Percentiles rank a stretch among this genome's conserved stretches.
phyloP scores from a whole-genome alignment of 2,797 vertebrate genomes.

The Ammospiza maritima region DNA sequence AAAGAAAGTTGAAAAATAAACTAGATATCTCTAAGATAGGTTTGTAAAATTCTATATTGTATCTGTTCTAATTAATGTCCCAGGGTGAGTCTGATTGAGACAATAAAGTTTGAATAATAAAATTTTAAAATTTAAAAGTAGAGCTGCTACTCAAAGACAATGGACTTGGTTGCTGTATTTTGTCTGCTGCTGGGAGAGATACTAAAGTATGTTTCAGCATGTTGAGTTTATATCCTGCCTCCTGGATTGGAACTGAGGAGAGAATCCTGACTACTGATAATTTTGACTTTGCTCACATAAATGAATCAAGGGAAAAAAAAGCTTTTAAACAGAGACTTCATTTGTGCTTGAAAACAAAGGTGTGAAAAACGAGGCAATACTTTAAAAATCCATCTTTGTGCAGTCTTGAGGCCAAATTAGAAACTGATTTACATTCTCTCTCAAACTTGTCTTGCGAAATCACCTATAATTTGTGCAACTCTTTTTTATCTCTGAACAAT shows the following conservation, averaged over 20 bases:
- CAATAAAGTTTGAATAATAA: not conserved
- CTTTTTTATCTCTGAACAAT: not conserved
- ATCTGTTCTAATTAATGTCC: not conserved
- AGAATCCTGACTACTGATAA: not conserved
- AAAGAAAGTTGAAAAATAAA: not conserved
- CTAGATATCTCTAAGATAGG: not conserved
- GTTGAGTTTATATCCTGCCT: not conserved
- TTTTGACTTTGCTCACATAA: not conserved
- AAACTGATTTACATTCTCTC: constrained; percentile 28
- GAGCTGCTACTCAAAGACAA: not conserved
- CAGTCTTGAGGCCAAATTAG: not conserved
- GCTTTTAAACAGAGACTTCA: not conserved
- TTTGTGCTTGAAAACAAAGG: not conserved
- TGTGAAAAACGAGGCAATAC: not conserved
- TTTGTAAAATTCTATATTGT: not conserved
- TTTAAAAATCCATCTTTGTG: constrained; percentile 13
- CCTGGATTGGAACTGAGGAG: not conserved
- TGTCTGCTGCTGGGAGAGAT: not conserved
- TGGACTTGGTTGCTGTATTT: not conserved
- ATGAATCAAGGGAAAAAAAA: not conserved
- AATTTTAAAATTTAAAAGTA: not conserved
- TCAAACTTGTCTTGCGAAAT: not conserved
- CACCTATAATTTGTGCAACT: not conserved
- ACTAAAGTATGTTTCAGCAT: not conserved
- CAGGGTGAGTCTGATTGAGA: not conserved